Conservation (phyloP, 2,113 vertebrate species). For the Melanerpes aurifrons region DNA sequence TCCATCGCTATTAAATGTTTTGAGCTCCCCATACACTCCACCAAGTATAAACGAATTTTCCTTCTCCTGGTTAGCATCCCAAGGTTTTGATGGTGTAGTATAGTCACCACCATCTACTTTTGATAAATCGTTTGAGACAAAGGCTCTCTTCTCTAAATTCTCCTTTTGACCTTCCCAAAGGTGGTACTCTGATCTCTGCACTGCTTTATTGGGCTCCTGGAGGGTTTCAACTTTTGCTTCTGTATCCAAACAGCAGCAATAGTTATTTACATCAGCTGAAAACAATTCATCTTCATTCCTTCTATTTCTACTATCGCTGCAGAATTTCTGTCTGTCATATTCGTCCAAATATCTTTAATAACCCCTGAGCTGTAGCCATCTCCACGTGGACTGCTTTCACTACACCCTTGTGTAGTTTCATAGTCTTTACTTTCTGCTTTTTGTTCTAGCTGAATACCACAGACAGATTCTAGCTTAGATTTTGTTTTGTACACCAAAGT, state of each 20-base stretch:
- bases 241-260: slow-evolving; percentile 88
- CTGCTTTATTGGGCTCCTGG: slow-evolving; percentile 87
- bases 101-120: slow-evolving; percentile 93
- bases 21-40: slow-evolving; percentile 96
- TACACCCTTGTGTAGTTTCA: slow-evolving; percentile 81
- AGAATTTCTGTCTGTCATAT: slow-evolving; percentile 83
- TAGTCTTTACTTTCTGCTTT: slow-evolving; percentile 87
- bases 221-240: slow-evolving; percentile 81
- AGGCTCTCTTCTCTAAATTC: slow-evolving; percentile 82
- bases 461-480: slow-evolving; percentile 97
- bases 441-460: slow-evolving; percentile 94
- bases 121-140: slow-evolving; percentile 84
- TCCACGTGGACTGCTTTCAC: slow-evolving; percentile 82
- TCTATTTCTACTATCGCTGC: slow-evolving; percentile 78
- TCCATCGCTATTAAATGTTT: slow-evolving; percentile 88
- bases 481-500: slow-evolving; percentile 89
- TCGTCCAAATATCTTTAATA: slow-evolving; percentile 98
- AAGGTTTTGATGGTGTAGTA: slow-evolving; percentile 93
- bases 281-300: slow-evolving; percentile 84
- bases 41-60: slow-evolving; percentile 94
- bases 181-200: slow-evolving; percentile 95
- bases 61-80: slow-evolving; percentile 88
- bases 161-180: slow-evolving; percentile 94
- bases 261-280: slow-evolving; percentile 83
- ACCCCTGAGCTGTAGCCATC: slow-evolving; percentile 96